Conservation (phyloP, 2,888 invertebrate species). For the Clepsis dumicolana region DNA sequence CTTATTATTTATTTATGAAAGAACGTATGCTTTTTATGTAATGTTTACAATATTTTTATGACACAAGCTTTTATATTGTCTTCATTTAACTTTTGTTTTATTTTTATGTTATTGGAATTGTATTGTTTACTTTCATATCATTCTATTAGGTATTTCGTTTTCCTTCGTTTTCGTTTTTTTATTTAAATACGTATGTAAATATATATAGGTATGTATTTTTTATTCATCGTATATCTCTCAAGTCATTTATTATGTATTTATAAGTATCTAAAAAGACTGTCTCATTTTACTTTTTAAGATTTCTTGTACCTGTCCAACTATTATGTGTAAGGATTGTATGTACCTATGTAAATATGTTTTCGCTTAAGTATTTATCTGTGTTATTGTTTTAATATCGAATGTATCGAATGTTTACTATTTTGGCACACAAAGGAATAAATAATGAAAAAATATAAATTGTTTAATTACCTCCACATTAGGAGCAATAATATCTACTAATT, state of each 20-base stretch:
- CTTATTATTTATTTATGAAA: not conserved
- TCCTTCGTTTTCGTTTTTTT: not conserved
- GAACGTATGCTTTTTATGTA: not conserved
- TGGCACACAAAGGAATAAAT: conserved; percentile 30
- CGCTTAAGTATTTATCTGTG: conserved; percentile 29
- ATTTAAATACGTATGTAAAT: too few relatives aligned
- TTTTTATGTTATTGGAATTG: not conserved
- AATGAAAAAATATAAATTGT: conserved; percentile 7
- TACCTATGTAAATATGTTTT: conserved; percentile 17
- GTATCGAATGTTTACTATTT: conserved; percentile 10
- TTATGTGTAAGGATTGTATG: conserved; percentile 4
- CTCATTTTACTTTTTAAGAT: conserved; percentile 13
- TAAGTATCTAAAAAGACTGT: conserved; percentile 22
- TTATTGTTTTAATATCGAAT: conserved; percentile 34
- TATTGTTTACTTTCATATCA: too few relatives aligned
- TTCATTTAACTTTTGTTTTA: not conserved
- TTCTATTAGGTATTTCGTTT: too few relatives aligned
- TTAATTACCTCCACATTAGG: not conserved
- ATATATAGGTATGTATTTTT: too few relatives aligned
- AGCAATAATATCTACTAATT: too few relatives aligned
- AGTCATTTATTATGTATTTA: conserved; percentile 22
- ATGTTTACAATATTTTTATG: not conserved
- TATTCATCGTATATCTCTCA: not conserved
- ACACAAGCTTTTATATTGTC: too few relatives aligned
- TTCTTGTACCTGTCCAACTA: not conserved